phyloP scores from a whole-genome alignment of 2,113 vertebrate species.

The Tragelaphus buxtoni region DNA sequence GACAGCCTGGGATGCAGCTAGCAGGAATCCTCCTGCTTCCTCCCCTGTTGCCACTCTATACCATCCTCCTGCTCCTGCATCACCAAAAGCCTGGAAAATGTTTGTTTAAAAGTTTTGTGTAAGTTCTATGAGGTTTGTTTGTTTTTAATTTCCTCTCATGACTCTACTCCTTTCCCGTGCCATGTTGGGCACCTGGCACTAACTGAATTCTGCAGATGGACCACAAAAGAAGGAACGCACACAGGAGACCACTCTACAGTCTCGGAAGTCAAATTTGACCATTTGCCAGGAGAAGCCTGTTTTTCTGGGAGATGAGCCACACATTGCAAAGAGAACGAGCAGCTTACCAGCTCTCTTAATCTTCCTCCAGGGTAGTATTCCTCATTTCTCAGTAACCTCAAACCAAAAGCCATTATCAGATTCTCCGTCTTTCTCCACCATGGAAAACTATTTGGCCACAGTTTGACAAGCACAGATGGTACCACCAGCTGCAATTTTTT shows the following conservation, averaged over 20 bases:
- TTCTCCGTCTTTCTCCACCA: conserved; percentile 36
- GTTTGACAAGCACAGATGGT: conserved; percentile 56
- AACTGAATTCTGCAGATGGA: neutral
- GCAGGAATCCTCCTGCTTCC: neutral
- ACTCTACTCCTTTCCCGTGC: conserved; percentile 25
- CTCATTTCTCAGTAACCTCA: conserved; percentile 38
- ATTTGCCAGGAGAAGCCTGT: conserved; percentile 56
- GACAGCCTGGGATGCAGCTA: neutral
- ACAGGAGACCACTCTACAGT: neutral
- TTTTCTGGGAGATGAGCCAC: conserved; percentile 58
- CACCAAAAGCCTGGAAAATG: neutral
- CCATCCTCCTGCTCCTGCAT: neutral
- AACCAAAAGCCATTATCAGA: conserved; percentile 42
- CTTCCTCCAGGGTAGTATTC: neutral
- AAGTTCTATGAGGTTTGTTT: neutral
- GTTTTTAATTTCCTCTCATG: conserved; percentile 3
- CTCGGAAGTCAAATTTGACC: conserved; percentile 24
- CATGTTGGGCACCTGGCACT: neutral
- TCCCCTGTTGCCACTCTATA: neutral
- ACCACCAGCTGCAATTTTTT: conserved; percentile 46
- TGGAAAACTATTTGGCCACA: conserved; percentile 53
- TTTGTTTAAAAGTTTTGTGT: neutral
- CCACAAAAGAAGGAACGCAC: neutral
- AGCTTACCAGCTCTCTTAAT: neutral
- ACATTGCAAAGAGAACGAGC: neutral